Evolutionary conservation across 2,888 invertebrate species (phyloP).

Genomic region (Andrena bicolor): DNA sequence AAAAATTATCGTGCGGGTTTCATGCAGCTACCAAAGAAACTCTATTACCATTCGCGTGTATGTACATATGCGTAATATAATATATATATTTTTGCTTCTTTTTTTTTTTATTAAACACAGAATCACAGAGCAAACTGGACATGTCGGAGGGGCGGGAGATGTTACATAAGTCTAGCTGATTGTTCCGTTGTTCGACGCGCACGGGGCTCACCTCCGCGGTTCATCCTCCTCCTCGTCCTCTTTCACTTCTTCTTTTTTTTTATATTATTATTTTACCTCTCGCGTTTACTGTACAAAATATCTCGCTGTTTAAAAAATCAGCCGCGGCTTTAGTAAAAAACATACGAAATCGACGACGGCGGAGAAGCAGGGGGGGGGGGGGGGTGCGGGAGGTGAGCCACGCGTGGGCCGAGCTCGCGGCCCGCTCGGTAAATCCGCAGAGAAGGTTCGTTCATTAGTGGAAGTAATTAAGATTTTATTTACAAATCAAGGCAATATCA

Average conservation of each 20-base stretch:
- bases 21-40: conserved; percentile 46
- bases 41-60: conserved; percentile 53
- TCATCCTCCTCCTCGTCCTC: not conserved
- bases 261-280: conserved; percentile 30
- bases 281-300: conserved; percentile 75
- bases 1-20: conserved; percentile 22
- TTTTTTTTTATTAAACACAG: conserved; percentile 82
- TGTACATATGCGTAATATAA: conserved; percentile 64
- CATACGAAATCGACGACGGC: conserved; percentile 70
- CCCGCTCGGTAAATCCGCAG: conserved; percentile 65
- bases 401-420: conserved; percentile 60
- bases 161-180: conserved; percentile 72
- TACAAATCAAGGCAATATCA: conserved; percentile 85
- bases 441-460: conserved; percentile 72
- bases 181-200: conserved; percentile 43
- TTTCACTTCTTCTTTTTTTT: not conserved
- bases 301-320: conserved; percentile 74
- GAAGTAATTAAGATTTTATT: conserved; percentile 83
- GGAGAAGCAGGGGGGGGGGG: conserved; percentile 11
- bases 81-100: conserved; percentile 55
- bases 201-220: conserved; percentile 41
- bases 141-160: conserved; percentile 80
- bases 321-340: conserved; percentile 73
- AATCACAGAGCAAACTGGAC: conserved; percentile 84
- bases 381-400: conserved; percentile 28